A percentile compares a stretch with the other conserved stretches of the same genome.
These are phyloP conservation scores for Agelas oroides DNA, from an alignment of 37 sponge, comb jelly and placozoan genomes.

Conservation along the genomic window DNA sequence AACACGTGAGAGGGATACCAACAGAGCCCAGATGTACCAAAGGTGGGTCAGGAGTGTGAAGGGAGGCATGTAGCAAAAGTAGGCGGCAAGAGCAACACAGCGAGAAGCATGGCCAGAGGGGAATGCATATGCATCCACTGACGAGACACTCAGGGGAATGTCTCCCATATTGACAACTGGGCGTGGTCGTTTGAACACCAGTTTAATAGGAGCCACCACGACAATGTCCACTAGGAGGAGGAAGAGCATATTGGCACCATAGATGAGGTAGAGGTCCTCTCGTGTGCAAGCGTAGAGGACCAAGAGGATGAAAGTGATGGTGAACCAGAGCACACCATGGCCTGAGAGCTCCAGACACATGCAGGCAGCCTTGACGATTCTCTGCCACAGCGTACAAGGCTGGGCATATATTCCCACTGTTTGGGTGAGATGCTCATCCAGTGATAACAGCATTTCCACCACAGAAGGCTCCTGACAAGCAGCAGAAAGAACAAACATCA, in stretches of 20 bases:
- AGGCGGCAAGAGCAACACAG: slow-evolving; percentile 72
- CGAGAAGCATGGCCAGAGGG: slow-evolving; percentile 95
- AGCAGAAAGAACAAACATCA: not conserved
- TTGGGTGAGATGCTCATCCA: slow-evolving; percentile 43
- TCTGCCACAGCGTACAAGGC: slow-evolving; percentile 1
- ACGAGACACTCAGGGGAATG: slow-evolving; percentile 71
- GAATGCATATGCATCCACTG: slow-evolving; percentile 86
- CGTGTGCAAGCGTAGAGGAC: slow-evolving; percentile 5
- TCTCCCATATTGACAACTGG: slow-evolving; percentile 68
- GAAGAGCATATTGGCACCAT: slow-evolving; percentile 48
- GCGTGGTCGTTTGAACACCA: slow-evolving; percentile 76
- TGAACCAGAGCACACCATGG: slow-evolving; percentile 75
- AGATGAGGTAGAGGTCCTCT: not conserved
- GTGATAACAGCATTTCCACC: slow-evolving; percentile 14
- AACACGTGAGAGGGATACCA: slow-evolving; percentile 75
- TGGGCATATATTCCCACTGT: slow-evolving; percentile 25
- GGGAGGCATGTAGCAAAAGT: slow-evolving; percentile 67
- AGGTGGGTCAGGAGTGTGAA: slow-evolving; percentile 49
- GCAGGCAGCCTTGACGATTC: slow-evolving; percentile 14
- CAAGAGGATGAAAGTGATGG: slow-evolving; percentile 23
- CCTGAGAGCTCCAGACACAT: slow-evolving; percentile 68
- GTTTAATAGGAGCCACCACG: slow-evolving; percentile 78
- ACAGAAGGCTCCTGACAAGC: slow-evolving; percentile 9
- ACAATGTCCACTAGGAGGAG: slow-evolving; percentile 74
- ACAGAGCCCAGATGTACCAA: slow-evolving; percentile 78